Conservation (phyloP, 1,140 invertebrate genomes). For the Bombus fervidus region DNA sequence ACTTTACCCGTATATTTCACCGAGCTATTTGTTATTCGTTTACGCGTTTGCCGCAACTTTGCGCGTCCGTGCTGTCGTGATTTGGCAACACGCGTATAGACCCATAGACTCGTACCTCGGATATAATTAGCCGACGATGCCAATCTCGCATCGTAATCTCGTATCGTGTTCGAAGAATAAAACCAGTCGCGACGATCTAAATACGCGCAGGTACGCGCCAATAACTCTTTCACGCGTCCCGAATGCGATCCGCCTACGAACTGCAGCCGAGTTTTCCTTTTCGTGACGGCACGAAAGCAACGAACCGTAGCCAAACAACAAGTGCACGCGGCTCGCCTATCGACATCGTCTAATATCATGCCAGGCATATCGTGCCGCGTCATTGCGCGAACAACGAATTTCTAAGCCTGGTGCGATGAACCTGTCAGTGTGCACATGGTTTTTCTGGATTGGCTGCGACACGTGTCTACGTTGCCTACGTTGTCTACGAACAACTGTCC, state of each 20-base stretch:
- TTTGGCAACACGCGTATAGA: not conserved
- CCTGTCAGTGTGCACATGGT: too few relatives aligned
- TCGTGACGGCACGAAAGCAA: not conserved
- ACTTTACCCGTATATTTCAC: not conserved
- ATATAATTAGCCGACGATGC: conserved; percentile 19
- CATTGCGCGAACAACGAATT: too few relatives aligned
- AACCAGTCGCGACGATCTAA: conserved; percentile 18
- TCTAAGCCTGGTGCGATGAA: too few relatives aligned
- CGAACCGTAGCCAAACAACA: not conserved
- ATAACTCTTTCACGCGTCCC: conserved; percentile 35
- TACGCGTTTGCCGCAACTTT: not conserved
- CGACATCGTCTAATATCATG: not conserved
- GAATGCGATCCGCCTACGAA: conserved; percentile 39
- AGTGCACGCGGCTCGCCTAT: not conserved
- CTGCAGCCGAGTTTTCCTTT: not conserved
- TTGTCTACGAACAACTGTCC: too few relatives aligned
- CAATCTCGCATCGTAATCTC: not conserved
- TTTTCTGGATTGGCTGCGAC: too few relatives aligned
- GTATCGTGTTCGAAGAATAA: not conserved
- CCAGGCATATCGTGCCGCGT: not conserved
- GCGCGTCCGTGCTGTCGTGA: not conserved
- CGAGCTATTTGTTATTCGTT: not conserved
- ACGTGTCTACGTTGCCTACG: too few relatives aligned
- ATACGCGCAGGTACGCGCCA: conserved; percentile 13
- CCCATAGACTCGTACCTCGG: not conserved